Percentiles rank a stretch among this genome's conserved stretches.
These are phyloP conservation scores for Anas georgica DNA, from an alignment of 2,797 vertebrate genomes.

Conservation along the genomic window DNA sequence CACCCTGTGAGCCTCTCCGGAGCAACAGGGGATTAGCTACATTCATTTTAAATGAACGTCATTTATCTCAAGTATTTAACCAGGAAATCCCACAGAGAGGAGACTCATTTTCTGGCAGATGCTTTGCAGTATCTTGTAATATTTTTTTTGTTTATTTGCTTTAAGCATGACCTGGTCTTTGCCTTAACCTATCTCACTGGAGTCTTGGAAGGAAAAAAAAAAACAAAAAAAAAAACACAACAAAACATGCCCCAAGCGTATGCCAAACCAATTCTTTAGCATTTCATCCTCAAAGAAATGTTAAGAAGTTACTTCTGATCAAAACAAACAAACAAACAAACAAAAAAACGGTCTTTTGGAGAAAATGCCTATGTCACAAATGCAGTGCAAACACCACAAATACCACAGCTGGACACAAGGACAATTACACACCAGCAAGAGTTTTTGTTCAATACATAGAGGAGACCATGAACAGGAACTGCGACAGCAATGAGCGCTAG, in stretches of 20 bases:
- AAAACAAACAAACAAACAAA: not conserved
- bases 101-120: not conserved
- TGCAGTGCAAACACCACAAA: not conserved
- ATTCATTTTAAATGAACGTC: not conserved
- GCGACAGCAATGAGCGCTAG: rapidly evolving
- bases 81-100: conserved; percentile 15
- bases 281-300: not conserved
- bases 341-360: not conserved
- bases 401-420: not conserved
- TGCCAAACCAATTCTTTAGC: not conserved
- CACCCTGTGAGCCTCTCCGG: not conserved
- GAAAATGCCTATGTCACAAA: not conserved
- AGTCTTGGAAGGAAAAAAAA: too few species aligned
- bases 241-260: too few species aligned
- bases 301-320: not conserved
- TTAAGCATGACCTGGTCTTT: not conserved
- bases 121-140: not conserved
- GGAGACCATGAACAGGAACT: not conserved
- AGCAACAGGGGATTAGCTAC: conserved; percentile 46
- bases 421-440: not conserved
- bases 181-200: not conserved
- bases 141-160: not conserved
- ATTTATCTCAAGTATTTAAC: conserved; percentile 33
- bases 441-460: not conserved
- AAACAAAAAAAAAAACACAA: too few species aligned